Conservation (phyloP, 2,113 vertebrate species). For the Rissa tridactyla region DNA sequence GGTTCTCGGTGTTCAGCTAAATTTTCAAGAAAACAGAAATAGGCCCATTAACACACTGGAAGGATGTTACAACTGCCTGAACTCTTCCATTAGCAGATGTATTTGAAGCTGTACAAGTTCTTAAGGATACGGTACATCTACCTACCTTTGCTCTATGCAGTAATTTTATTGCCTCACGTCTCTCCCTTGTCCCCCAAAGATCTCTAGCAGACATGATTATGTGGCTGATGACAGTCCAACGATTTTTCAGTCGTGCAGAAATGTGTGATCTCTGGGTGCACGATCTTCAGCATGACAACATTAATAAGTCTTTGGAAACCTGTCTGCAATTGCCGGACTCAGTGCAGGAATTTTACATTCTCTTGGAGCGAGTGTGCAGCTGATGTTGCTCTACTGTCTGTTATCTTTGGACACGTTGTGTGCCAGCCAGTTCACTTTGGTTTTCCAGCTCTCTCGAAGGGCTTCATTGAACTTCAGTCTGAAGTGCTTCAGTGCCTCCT, state of each 20-base stretch:
- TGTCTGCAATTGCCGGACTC: background rate
- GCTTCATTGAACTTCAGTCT: conserved; percentile 97
- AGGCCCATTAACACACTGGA: background rate
- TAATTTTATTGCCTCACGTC: background rate
- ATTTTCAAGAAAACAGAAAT: background rate
- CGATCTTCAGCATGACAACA: background rate
- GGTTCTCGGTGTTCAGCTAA: background rate
- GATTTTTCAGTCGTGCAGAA: background rate
- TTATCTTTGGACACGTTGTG: conserved; percentile 97
- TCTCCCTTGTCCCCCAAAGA: background rate
- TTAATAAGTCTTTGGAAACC: background rate
- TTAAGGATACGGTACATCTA: background rate
- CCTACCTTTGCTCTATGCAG: background rate
- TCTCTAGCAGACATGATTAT: background rate
- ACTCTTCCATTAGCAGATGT: background rate
- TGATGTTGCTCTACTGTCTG: conserved; percentile 72
- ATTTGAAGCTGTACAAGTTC: background rate
- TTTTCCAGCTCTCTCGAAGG: conserved; percentile 97
- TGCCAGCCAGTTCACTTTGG: conserved; percentile 99
- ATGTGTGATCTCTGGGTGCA: background rate
- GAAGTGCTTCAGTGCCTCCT: conserved; percentile 95
- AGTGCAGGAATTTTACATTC: background rate
- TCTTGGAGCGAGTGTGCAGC: background rate
- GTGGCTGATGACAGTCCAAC: background rate
- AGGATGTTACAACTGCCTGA: background rate